Evolutionary conservation across 2,113 vertebrate genomes (phyloP), one percentile per base, ranked within the genome.

Genomic region (Emydura subglobosa): DNA sequence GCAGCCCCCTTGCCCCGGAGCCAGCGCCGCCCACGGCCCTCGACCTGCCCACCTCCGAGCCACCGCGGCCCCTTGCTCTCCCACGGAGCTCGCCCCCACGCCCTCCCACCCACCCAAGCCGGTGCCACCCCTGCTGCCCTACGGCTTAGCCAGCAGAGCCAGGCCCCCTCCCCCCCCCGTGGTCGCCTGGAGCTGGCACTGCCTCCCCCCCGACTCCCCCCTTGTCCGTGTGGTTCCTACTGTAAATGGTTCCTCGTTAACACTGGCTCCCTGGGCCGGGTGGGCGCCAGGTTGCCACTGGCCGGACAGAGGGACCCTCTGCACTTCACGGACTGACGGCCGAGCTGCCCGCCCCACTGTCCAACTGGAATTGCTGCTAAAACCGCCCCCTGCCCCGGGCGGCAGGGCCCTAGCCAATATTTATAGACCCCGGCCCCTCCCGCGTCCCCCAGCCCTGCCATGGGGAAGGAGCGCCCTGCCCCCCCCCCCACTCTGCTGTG

Each of bases 101-200:
- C 14, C 6, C 7, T 31, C 17, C 6, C 34, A 47, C 47, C 47
- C 27, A 3, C 61, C 61, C 61, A 61, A 14, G 61, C 14, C 14
- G 31, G 61, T 65, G 61, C 61, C 61, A n/a, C 61, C 61, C 31
- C 31, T n/a, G 12, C 59, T 61, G 31, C 8, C 34, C 61, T 31
- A 68, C 61, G 8, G 31, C 31, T 65, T n/a, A 68, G 34, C 34
- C 61, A n/a, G 61, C 34, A n/a, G 31, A n/a, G 61, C 61, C 61
- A 21, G 34, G 8, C 16, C 34, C 29, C 88, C 95, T 91, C 47
- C 22, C 79, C 54, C 65, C 88, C 95, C 91, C 90, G 95, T 95
- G 94, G 94, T 95, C 95, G 91, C 96, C 97, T 95, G 96, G 96
- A 97, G 79, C 87, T 88, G 97, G 97, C 95, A 96, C 97, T 96